These are phyloP conservation scores for Etheostoma perlongum DNA, from an alignment of 2,797 vertebrate genomes.

Conservation along the genomic window DNA sequence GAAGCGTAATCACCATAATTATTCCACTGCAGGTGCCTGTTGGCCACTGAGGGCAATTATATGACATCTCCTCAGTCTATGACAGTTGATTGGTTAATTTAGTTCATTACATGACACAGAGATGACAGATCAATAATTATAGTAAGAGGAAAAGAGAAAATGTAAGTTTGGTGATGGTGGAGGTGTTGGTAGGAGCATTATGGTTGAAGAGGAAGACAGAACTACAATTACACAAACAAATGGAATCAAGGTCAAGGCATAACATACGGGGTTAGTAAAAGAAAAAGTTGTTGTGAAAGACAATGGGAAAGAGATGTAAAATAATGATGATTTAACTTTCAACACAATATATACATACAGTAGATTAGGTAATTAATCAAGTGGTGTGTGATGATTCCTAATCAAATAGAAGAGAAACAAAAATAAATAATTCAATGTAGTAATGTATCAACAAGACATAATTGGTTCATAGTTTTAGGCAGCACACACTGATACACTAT, in stretches of 20 bases:
- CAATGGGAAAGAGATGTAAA: conserved; percentile 1
- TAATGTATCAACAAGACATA: conserved; percentile 14
- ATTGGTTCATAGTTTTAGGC: not conserved
- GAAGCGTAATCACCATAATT: conserved; percentile 63
- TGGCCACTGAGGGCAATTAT: conserved; percentile 50
- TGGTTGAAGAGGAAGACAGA: conserved; percentile 20
- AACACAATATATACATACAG: not conserved
- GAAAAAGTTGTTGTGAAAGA: not conserved
- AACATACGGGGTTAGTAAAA: not conserved
- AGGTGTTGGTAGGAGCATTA: conserved; percentile 4
- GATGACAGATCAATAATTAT: conserved; percentile 66
- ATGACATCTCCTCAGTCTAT: conserved; percentile 53
- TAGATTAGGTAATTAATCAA: conserved; percentile 24
- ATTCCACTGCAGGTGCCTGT: conserved; percentile 53
- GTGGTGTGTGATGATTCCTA: conserved; percentile 16
- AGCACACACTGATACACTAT: conserved; percentile 8
- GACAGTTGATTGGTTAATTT: conserved; percentile 62
- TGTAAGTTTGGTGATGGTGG: conserved; percentile 11
- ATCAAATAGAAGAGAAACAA: not conserved
- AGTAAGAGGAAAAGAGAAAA: conserved; percentile 5
- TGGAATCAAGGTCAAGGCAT: conserved; percentile 8
- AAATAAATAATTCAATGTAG: conserved; percentile 2
- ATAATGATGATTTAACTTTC: conserved; percentile 20
- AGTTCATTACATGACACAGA: conserved; percentile 45
- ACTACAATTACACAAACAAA: conserved; percentile 3